Base-by-base conservation (phyloP, 2,113 vertebrate species). In the Capra hircus region DNA sequence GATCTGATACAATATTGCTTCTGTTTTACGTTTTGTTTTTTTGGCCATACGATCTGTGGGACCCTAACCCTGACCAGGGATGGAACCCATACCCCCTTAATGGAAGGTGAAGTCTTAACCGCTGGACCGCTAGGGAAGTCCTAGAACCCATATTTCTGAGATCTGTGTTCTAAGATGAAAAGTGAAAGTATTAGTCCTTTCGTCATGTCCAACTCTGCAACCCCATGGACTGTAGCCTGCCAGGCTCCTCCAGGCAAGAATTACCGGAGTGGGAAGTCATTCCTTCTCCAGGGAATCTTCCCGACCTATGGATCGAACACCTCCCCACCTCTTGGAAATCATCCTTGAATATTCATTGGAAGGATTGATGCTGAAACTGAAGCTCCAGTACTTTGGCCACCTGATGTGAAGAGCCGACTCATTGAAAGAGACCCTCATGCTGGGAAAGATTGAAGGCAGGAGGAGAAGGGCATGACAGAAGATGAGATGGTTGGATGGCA, bases 101-200 rank as follows among this genome's bases (percentile, higher is more conserved):
- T 77, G 71, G 71, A 77, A 77, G 71, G 40, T 77, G 36, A 77
- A 43, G 36, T 77, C 71, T 77, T 25, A 43, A 27, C 36, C 23
- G 14, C 12, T 77, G 71, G 23, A 43, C 71, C 27, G 23, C 71
- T 77, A 7, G 71, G 40, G 23, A 77, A 25, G 71, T 27, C 9
- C 0, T n/a, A n/a, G 43, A 40, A 50, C 9, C 30, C 2, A 0
- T 43, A 0, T 82, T 53, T 81, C 45, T 2, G 6, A 27, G 67
- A 27, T 7, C 0, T 4, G 55, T 55, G n/a, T n/a, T 60, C 36
- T 33, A 52, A 19, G 53, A 5, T 19, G 78, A 43, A 43, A 77
- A 27, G 40, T 77, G 71, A 43, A 14, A 77, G 3, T 77, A 23
- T 77, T 77, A 43, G 36, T 77, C 6, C 6, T 2, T 77, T 36